Conservation (phyloP, 1,140 invertebrate species). For the Sogatella furcifera region DNA sequence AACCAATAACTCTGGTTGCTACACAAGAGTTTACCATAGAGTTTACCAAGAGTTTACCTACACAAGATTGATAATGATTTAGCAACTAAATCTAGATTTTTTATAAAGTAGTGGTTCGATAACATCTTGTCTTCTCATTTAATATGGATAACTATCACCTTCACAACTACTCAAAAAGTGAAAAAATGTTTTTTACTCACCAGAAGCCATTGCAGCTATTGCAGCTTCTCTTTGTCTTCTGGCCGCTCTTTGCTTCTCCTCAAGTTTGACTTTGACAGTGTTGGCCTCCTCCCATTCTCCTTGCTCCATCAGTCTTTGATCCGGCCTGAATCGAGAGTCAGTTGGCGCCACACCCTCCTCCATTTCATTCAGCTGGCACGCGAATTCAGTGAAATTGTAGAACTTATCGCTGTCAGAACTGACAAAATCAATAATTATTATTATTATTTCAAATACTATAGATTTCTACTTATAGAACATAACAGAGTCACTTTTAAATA, state of each 20-base stretch:
- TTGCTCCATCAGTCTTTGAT: slow-evolving; percentile 96
- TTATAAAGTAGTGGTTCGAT: no score
- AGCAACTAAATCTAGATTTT: no score
- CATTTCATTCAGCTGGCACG: slow-evolving; percentile 91
- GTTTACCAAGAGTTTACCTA: no score
- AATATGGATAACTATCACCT: no score
- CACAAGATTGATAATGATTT: no score
- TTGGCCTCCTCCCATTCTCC: slow-evolving; percentile 96
- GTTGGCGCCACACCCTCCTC: slow-evolving; percentile 91
- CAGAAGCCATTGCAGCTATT: slow-evolving; percentile 59
- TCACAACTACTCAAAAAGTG: no score
- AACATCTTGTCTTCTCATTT: no score
- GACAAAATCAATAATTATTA: slow-evolving; percentile 21
- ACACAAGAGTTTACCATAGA: no score
- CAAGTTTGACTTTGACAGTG: slow-evolving; percentile 75
- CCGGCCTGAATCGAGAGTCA: slow-evolving; percentile 84
- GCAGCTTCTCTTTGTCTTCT: slow-evolving; percentile 63
- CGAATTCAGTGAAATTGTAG: slow-evolving; percentile 91
- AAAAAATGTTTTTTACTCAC: slow-evolving; percentile 41
- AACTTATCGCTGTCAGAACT: slow-evolving; percentile 63
- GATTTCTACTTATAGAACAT: no score
- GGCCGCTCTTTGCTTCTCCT: slow-evolving; percentile 84
- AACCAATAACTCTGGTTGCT: no score
- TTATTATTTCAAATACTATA: no score
- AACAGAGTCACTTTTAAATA: no score